These are phyloP conservation scores for Macrostomum lignano DNA, from an alignment of 1,140 invertebrate genomes.

Conservation along the genomic window DNA sequence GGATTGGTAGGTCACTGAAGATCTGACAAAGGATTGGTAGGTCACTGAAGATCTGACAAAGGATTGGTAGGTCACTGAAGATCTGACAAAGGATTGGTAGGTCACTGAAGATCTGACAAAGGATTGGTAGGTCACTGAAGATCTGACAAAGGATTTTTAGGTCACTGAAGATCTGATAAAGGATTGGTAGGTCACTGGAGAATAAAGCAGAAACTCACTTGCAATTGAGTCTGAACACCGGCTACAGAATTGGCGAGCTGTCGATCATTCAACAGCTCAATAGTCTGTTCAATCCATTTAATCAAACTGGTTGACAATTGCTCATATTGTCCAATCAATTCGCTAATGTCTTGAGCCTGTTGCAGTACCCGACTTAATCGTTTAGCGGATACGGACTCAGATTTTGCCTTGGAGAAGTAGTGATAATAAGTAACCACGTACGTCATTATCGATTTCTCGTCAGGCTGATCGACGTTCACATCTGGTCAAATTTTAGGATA, in stretches of 20 bases:
- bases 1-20: no score
- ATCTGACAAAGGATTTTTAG: no score
- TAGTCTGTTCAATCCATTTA: conserved; percentile 82
- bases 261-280: conserved; percentile 61
- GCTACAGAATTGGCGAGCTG: conserved; percentile 74
- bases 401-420: conserved; percentile 98
- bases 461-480: conserved; percentile 87
- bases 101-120: no score
- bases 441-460: conserved; percentile 94
- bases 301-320: conserved; percentile 71
- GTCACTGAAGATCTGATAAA: no score
- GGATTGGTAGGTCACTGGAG: no score
- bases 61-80: no score
- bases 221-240: conserved; percentile 77
- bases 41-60: no score
- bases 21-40: no score
- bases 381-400: conserved; percentile 91
- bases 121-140: no score
- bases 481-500: conserved; percentile 97
- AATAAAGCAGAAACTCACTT: no score
- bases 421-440: conserved; percentile 99
- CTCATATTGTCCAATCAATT: conserved; percentile 78
- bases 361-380: conserved; percentile 42
- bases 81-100: no score
- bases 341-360: conserved; percentile 89